Evolutionary conservation across 2,888 invertebrate species (phyloP).

Genomic region (Empis stercorea): DNA sequence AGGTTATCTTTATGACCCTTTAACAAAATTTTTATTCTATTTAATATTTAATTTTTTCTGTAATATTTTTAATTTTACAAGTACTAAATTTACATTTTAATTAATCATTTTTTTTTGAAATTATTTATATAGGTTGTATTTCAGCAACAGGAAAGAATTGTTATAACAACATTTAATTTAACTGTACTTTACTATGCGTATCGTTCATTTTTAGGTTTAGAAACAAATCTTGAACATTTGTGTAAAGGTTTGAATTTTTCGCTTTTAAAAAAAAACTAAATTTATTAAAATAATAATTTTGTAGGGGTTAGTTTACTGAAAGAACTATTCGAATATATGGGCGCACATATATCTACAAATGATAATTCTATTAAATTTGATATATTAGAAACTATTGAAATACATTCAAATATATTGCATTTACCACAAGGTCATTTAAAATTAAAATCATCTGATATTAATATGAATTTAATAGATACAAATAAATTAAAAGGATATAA

Average conservation of each 20-base stretch:
- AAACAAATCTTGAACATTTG: conserved; percentile 38
- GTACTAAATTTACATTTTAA: not conserved
- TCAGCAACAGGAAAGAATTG: conserved; percentile 53
- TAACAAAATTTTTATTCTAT: not conserved
- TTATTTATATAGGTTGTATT: conserved; percentile 44
- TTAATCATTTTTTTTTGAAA: not conserved
- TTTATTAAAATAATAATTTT: not conserved
- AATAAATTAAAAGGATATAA: conserved; percentile 43
- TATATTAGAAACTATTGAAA: conserved; percentile 44
- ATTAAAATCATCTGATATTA: conserved; percentile 21
- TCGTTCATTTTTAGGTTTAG: conserved; percentile 22
- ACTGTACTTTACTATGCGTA: conserved; percentile 41
- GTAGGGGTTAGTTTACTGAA: too few relatives aligned
- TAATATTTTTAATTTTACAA: not conserved
- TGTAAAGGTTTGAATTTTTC: conserved; percentile 20
- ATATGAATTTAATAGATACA: conserved; percentile 34
- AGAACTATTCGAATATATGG: conserved; percentile 23
- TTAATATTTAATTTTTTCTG: conserved; percentile 2
- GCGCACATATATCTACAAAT: conserved; percentile 40
- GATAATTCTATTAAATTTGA: conserved; percentile 34
- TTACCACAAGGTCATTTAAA: conserved; percentile 23
- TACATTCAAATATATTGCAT: conserved; percentile 39
- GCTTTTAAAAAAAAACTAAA: not conserved
- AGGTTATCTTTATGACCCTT: too few relatives aligned
- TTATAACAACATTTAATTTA: conserved; percentile 60